phyloP scores from a whole-genome alignment of 2,113 vertebrate species.

The Passer domesticus region DNA sequence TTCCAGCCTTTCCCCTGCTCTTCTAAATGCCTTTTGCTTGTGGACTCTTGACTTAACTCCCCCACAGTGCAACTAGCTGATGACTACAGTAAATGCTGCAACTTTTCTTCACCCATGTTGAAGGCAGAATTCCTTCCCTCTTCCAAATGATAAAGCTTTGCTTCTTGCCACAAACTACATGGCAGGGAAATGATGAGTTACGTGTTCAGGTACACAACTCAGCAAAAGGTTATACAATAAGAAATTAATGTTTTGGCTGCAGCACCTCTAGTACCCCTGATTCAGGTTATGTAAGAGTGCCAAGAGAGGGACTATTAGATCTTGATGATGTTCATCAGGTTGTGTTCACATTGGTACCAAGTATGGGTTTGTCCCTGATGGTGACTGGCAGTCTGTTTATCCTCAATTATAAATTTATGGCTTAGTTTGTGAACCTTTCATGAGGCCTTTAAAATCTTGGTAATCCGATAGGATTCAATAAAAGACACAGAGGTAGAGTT shows the following conservation, averaged over 20 bases:
- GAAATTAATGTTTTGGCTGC: not conserved
- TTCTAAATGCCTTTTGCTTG: not conserved
- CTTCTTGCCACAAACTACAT: not conserved
- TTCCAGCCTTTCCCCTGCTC: not conserved
- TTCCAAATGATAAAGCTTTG: not conserved
- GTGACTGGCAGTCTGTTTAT: not conserved
- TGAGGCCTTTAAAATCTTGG: not conserved
- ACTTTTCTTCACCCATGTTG: not conserved
- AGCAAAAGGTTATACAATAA: not conserved
- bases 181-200: not conserved
- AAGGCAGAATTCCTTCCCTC: not conserved
- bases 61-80: not conserved
- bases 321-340: not conserved
- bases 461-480: not conserved
- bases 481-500: not conserved
- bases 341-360: rapidly evolving
- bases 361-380: not conserved
- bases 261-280: not conserved
- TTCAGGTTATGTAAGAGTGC: not conserved
- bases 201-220: not conserved
- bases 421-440: not conserved
- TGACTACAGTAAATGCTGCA: not conserved
- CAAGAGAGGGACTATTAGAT: not conserved
- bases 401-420: not conserved
- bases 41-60: not conserved